Evolutionary conservation across 2,888 invertebrate genomes (phyloP), one percentile per base, ranked within the genome.

Genomic region (Epirrhoe alternata): DNA sequence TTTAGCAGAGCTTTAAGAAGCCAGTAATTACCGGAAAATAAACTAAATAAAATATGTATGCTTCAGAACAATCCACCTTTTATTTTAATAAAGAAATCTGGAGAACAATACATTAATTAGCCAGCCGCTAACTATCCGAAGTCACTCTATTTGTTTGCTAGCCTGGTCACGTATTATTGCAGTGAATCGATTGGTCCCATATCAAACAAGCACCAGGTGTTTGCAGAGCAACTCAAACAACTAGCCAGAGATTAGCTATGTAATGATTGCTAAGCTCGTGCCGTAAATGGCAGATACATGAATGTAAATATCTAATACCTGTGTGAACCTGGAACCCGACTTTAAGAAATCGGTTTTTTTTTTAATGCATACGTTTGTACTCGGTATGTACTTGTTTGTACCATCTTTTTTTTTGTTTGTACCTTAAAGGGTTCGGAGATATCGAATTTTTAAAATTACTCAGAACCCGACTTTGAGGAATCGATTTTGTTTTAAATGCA

Each of bases 161-260:
- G 38, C 12, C 38, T 42, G 1, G 38, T 12, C 38, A 42, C 12
- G 38, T 42, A 47, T 14, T 47, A 14, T 14, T 14, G 5, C 12
- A 47, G 47, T 47, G 7, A 31, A 54, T 54, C 24, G 54, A 56
- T 45, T 55, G 24, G 42, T n/a, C 45, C 17, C 38, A 14, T 38
- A 54, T 17, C 38, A 14, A 38, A 38, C 45, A 30, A 56, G 45
- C 42, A 38, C 24, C 54, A 42, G 7, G 42, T 55, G 42, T 55
- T 55, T 55, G 42, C 12, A 55, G 38, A 42, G 16, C 47, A 1
- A 47, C 14, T 56, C 24, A n/a, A 45, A n/a, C 24, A 42, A 54
- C 17, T 10, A 55, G 24, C 24, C n/a, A 30, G 42, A 42, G 12
- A 38, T 54, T 38, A 54, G 17, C 10, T 38, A 17, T 33, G 6